phyloP scores from a whole-genome alignment of 1,140 invertebrate species.

The Pararge aegeria region DNA sequence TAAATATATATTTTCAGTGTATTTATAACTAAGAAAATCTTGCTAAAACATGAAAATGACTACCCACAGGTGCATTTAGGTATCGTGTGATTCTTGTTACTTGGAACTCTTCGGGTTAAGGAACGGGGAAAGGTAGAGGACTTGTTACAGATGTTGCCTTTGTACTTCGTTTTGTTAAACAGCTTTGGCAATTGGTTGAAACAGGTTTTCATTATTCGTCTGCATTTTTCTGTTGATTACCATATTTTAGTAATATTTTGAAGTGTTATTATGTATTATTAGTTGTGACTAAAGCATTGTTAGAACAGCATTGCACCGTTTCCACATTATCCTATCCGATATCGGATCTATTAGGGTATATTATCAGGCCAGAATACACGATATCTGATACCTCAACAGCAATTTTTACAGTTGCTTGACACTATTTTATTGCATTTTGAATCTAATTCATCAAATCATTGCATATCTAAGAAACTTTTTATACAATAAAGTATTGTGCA shows the following conservation, averaged over 20 bases:
- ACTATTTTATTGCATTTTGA: no score
- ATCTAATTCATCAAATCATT: no score
- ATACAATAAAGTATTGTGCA: no score
- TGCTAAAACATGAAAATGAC: constrained; percentile 12
- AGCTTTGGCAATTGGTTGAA: constrained; percentile 65
- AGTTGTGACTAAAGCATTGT: not conserved
- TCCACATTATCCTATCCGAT: no score
- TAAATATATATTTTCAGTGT: no score
- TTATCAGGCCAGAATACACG: no score
- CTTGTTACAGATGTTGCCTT: constrained; percentile 55
- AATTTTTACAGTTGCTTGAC: no score
- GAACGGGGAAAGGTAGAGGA: constrained; percentile 64
- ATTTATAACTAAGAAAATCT: not conserved
- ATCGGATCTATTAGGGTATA: no score
- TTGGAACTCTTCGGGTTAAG: constrained; percentile 37
- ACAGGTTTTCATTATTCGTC: constrained; percentile 68
- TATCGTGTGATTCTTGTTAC: constrained; percentile 66
- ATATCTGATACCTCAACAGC: no score
- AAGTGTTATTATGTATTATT: not conserved
- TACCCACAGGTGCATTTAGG: constrained; percentile 61
- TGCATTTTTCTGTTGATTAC: constrained; percentile 62
- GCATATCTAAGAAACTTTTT: no score
- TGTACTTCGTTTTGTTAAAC: constrained; percentile 61
- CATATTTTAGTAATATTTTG: not conserved
- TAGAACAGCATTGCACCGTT: no score